phyloP scores from a whole-genome alignment of 2,888 invertebrate genomes.

The Rhyacophila evoluta region DNA sequence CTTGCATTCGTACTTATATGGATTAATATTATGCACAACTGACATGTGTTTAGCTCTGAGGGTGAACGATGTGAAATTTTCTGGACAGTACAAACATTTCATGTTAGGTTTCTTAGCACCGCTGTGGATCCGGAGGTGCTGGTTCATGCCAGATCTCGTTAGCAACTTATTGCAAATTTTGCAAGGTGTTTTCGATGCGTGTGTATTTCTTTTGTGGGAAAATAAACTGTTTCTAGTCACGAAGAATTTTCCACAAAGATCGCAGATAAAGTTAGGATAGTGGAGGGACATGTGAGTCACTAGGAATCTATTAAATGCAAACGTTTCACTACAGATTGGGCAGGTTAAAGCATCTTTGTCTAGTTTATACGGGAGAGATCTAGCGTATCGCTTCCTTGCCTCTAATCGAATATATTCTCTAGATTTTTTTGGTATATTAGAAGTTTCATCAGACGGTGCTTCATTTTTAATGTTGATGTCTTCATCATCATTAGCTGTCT shows the following conservation, averaged over 20 bases:
- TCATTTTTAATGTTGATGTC: neutral
- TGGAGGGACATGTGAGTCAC: neutral
- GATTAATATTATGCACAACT: neutral
- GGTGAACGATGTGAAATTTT: neutral
- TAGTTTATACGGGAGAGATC: neutral
- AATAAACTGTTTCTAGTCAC: neutral
- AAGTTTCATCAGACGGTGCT: neutral
- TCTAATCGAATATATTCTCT: neutral
- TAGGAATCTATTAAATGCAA: neutral
- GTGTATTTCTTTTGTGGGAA: neutral
- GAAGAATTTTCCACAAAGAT: neutral
- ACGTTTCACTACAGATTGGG: neutral
- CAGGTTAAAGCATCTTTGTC: neutral
- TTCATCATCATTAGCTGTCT: neutral
- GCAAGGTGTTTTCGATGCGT: neutral
- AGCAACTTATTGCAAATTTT: neutral
- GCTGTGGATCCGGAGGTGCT: neutral
- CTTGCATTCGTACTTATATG: neutral
- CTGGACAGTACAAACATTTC: neutral
- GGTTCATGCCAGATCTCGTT: neutral
- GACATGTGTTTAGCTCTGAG: constrained; percentile 12
- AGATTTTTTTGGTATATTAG: neutral
- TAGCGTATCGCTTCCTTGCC: neutral
- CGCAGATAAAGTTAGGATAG: neutral
- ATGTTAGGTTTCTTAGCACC: neutral